Evolutionary conservation across 2,797 vertebrate genomes (phyloP).

Genomic region (Luscinia luscinia): DNA sequence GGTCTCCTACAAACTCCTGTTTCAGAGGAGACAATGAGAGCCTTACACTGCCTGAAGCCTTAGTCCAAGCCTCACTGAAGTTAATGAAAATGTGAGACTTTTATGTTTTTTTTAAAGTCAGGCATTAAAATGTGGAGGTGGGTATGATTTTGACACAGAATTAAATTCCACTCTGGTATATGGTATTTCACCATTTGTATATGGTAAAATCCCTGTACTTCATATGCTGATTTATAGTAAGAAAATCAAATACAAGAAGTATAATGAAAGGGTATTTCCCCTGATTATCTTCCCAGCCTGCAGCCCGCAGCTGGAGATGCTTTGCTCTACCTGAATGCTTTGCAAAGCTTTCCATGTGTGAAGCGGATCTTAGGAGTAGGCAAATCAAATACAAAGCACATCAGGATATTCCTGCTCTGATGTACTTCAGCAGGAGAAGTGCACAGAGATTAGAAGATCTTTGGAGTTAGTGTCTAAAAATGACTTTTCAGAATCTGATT

Average conservation of each 20-base stretch:
- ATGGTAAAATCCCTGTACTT: neutral
- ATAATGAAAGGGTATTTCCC: neutral
- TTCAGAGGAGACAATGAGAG: neutral
- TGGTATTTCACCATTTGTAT: neutral
- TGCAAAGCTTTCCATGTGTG: neutral
- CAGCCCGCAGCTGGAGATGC: neutral
- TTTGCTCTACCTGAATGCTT: neutral
- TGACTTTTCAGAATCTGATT: neutral
- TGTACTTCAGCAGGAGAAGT: neutral
- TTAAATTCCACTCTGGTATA: neutral
- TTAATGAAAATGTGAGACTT: neutral
- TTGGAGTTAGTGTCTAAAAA: neutral
- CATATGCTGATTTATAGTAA: neutral
- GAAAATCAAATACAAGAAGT: neutral
- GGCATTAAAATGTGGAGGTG: neutral
- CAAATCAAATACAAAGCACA: neutral
- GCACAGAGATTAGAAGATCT: neutral
- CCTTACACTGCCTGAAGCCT: neutral
- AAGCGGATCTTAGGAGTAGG: neutral
- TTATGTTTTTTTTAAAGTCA: neutral
- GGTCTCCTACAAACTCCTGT: neutral
- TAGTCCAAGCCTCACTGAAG: neutral
- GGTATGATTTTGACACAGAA: neutral
- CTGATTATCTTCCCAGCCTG: neutral
- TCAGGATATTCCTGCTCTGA: neutral